phyloP scores from a whole-genome alignment of 2,797 vertebrate genomes.

The Danio choprae region DNA sequence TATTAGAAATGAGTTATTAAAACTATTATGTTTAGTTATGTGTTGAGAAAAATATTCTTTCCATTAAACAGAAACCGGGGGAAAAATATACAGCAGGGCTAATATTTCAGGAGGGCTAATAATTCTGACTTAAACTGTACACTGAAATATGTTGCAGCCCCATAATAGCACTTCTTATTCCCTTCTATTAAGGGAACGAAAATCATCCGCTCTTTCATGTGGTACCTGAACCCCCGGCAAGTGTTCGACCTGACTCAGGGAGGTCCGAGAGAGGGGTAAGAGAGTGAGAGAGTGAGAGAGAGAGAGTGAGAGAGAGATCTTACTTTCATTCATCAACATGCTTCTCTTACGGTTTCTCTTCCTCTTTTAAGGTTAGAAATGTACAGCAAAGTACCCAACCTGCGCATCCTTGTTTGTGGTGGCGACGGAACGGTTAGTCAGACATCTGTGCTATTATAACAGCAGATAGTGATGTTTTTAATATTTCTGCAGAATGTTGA shows the following conservation, averaged over 20 bases:
- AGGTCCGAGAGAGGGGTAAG: conserved; percentile 95
- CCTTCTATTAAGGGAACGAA: conserved; percentile 84
- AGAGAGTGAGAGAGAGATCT: conserved; percentile 73
- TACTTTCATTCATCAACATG: background rate
- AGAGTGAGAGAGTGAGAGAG: conserved; percentile 77
- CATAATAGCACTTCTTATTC: conserved; percentile 5
- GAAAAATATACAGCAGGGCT: too few relatives aligned
- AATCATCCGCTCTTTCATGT: conserved; percentile 96
- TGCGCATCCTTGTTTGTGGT: conserved; percentile 93
- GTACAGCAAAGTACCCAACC: conserved; percentile 93
- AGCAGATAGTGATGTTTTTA: background rate
- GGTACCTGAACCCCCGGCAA: conserved; percentile 97
- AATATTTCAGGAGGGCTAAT: too few relatives aligned
- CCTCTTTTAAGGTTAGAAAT: conserved; percentile 86
- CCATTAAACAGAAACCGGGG: too few relatives aligned
- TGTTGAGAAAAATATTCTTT: too few relatives aligned
- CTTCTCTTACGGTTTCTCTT: conserved; percentile 17
- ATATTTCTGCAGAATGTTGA: background rate
- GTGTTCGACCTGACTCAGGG: conserved; percentile 95
- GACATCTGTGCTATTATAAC: background rate
- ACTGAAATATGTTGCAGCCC: background rate
- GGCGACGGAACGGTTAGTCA: conserved; percentile 93
- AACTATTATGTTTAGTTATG: too few relatives aligned
- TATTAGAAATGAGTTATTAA: too few relatives aligned
- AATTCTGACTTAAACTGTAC: background rate